Base-by-base conservation (phyloP, 2,797 vertebrate genomes). In the Sebastes taczanowskii region DNA sequence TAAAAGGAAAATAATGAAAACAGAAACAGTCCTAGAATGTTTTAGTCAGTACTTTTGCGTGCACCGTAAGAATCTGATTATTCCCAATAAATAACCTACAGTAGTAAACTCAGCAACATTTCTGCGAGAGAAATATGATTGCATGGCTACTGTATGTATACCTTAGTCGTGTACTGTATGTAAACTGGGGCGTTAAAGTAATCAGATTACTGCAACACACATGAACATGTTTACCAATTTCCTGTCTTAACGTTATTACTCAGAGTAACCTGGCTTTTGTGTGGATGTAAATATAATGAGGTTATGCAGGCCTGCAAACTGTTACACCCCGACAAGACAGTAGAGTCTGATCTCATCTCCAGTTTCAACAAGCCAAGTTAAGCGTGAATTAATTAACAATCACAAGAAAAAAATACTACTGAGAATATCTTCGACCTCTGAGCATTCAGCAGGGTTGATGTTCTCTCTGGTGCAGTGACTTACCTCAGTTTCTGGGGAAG, bases 401-500 rank as follows among this genome's bases (percentile, higher is more conserved):
- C 22, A 59, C 7, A 72, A 32, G 7, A 20, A 49, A 35, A 18
- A 8, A 13, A 7, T 29, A 64, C 11, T 8, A 58, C 2, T 20
- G 8, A 34, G n/a, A 32, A 32, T 32, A 60, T 65, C 18, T 38
- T 42, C 38, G 14, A 68, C 5, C 23, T 55, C 13, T 55, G 35
- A 58, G 60, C 5, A 30, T 25, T 30, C 13, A 38, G 11, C 35
- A 49, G 30, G 8, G 1, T 25, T 13, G 7, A 52, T 62, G 22
- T 76, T 27, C 5, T 46, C 23, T 34, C 18, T 46, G 14, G 16
- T 22, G 27, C 2, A 25, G 34, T 46, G 27, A 32, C 71, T 84
- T 88, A 92, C 89, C 82, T 91, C 89, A 78, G 91, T 84, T 85
- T 95, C 93, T 38, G 92, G 77, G 7, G 76, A 76, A 27, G 83